Base-by-base conservation (phyloP, 2,797 vertebrate species). In the Melopsittacus undulatus region DNA sequence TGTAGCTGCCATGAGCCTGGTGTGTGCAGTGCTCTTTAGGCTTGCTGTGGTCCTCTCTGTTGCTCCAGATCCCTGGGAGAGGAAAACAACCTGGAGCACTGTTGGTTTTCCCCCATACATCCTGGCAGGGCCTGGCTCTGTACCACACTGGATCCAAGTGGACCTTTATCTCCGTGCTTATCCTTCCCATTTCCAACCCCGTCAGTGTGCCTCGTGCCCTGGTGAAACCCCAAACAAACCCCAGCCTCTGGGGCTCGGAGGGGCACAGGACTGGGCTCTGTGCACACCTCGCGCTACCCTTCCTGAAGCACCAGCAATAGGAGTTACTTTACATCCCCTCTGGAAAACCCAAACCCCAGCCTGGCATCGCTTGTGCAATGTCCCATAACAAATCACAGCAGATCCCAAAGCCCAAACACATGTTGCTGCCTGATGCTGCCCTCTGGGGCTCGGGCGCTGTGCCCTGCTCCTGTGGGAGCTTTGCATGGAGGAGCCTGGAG, bases 1-100 rank as follows among this genome's bases (percentile, higher is more conserved):
- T 34, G 1, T 3, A 40, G 36, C n/a, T n/a, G 46, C 36, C 7
- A 2, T 0, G 16, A 36, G 5, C 12, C 23, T 5, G 40, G 23
- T 22, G 34, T 2, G 52, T 15, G 30, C 24, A 3, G 13, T 0
- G 6, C 72, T 13, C 21, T 42, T 80, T n/a, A 0, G 0, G 13
- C 49, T 73, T 38, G 14, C 76, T 32, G 32, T 3, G 21, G 27
- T 36, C 46, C 38, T 40, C 30, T 20, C 30, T 23, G 4, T 3
- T 11, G 19, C 67, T 78, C 48, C 45, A 2, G 7, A 32, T 54
- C 11, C 34, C 69, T 8, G 11, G 8, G 43, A 87, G 69, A 52
- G 74, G 20, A 61, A 81, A 67, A 29, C 40, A 87, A 46, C 84
- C 70, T 5, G 20, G 17, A 75, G 72, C 45, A 1, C 6, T 29